These are phyloP conservation scores for Macrotrachela quadricornifera DNA, from an alignment of 1,140 invertebrate species.

Conservation along the genomic window DNA sequence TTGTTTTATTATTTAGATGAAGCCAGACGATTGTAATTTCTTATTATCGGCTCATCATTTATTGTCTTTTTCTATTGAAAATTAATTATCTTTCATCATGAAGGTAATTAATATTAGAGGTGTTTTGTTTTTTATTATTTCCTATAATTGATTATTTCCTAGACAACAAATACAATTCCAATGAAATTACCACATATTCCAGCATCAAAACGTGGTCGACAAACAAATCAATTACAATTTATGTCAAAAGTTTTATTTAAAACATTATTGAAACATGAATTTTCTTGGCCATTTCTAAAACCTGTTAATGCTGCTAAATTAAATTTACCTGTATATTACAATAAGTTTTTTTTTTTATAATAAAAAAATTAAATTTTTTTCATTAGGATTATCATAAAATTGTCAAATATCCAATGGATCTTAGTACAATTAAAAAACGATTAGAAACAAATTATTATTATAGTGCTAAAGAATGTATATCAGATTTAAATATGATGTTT, in stretches of 20 bases:
- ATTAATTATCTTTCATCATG: too few species aligned
- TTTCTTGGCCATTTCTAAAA: background rate
- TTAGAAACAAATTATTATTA: background rate
- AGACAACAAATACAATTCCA: too few species aligned
- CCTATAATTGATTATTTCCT: too few species aligned
- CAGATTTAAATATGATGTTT: background rate
- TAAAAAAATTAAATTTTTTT: background rate
- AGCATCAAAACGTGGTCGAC: background rate
- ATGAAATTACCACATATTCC: too few species aligned
- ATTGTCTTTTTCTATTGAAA: too few species aligned
- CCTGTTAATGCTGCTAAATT: background rate
- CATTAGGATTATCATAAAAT: background rate
- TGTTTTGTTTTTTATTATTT: too few species aligned
- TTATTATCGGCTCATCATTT: too few species aligned
- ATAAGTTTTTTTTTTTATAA: background rate
- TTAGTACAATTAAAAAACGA: background rate
- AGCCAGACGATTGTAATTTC: too few species aligned
- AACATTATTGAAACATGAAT: conserved; percentile 3
- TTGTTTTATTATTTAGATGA: too few species aligned
- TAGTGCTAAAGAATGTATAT: background rate
- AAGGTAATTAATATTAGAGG: too few species aligned
- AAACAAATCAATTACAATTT: conserved; percentile 6
- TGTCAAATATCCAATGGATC: background rate
- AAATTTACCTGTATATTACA: background rate
- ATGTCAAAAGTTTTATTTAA: background rate